Evolutionary conservation across 2,888 invertebrate species (phyloP), one percentile per base, ranked within the genome.

Genomic region (Scrobipalpa atriplicella): DNA sequence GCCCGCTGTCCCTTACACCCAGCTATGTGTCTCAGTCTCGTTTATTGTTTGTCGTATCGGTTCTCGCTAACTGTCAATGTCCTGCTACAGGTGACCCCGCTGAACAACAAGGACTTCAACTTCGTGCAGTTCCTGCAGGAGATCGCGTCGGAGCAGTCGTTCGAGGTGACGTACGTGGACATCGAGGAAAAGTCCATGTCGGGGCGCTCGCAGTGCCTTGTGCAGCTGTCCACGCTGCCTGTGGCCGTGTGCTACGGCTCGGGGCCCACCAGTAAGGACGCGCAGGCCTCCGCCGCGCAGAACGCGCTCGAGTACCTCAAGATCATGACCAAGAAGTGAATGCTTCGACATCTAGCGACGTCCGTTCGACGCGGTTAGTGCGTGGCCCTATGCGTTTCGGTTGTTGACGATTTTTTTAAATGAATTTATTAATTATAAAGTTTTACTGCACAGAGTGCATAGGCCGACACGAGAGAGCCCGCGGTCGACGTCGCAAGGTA

Each of bases 101-200:
- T 98, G 72, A 96, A 95, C 82, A 94, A 95, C 78, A 95, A 95
- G 69, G 96, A 96, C 74, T 95, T 97, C 81, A 97, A 98, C 90
- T 97, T 95, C 83, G 95, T 97, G 21, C 96, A 97, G 86, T 96
- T 98, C 86, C 93, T 99, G 69, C 96, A 97, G 88, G 98, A 98
- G 84, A 97, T 99, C 70, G 97, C 97, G 11, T 94, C 95, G 8
- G 98, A 98, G 84, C 98, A 98, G 85, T 94, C 96, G 67, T 98
- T 98, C 84, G 98, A 98, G 87, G 97, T 98, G 18, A 98, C 98
- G 13, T 99, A 97, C 82, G 98, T 98, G 70, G 98, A 98, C 81
- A 97, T 98, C 72, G 98, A 98, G 84, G 98, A 98, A 88, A 96
- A 96, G 80, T 96, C 97, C 1, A 94, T 95, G 80, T 94, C 92